Conservation (phyloP, 2,797 vertebrate genomes). For the Furcifer pardalis region DNA sequence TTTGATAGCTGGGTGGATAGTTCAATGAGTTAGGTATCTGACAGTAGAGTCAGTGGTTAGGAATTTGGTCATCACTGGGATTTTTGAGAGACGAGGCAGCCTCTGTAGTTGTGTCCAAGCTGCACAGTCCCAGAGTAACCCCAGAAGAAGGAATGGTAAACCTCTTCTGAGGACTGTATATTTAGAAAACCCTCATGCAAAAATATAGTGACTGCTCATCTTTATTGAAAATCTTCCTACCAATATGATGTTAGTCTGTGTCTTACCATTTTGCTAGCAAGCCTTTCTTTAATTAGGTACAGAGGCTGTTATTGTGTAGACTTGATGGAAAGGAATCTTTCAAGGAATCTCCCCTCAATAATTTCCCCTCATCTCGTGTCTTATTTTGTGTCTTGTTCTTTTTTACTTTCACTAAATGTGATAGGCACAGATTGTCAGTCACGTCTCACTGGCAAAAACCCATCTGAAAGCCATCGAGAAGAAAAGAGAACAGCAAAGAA, state of each 20-base stretch:
- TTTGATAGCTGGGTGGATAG: too few species aligned
- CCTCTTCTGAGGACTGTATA: too few species aligned
- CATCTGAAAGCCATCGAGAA: background rate
- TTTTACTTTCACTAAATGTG: background rate
- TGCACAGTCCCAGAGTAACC: background rate
- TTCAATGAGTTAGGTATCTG: too few species aligned
- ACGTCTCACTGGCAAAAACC: background rate
- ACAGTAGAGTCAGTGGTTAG: too few species aligned
- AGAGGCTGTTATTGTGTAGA: too few species aligned
- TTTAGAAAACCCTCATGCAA: background rate
- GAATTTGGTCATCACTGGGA: too few species aligned
- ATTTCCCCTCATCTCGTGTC: too few species aligned
- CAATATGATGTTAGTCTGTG: background rate
- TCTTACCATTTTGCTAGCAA: too few species aligned
- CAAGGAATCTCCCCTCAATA: too few species aligned
- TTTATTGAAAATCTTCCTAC: background rate
- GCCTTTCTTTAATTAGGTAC: background rate
- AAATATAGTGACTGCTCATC: background rate
- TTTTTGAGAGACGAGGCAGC: too few species aligned
- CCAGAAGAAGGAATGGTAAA: too few species aligned
- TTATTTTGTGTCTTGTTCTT: background rate
- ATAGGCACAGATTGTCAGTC: background rate
- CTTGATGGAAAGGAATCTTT: background rate
- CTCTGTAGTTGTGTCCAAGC: too few species aligned
- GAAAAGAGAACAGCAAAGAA: background rate